Evolutionary conservation across 2,113 vertebrate genomes (phyloP).

Genomic region (Dolichotis patagonum): DNA sequence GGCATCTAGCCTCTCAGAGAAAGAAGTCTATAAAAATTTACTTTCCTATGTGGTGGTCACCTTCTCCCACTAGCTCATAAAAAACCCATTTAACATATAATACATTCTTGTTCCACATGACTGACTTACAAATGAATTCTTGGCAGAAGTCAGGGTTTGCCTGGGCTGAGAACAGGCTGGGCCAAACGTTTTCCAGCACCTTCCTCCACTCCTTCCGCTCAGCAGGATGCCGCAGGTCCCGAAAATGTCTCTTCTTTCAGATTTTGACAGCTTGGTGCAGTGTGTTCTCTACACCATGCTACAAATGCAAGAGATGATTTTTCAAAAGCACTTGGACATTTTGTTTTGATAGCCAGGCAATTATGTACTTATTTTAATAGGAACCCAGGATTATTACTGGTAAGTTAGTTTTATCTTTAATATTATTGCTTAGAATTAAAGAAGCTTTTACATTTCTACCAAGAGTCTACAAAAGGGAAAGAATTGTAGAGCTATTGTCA

Average conservation of each 20-base stretch:
- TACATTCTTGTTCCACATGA: conserved; percentile 37
- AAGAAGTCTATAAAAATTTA: conserved; percentile 52
- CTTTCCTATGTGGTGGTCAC: background rate
- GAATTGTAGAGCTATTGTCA: background rate
- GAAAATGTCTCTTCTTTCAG: background rate
- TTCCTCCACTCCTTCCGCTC: background rate
- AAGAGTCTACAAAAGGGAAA: conserved; percentile 42
- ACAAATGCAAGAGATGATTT: conserved; percentile 10
- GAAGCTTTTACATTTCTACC: background rate
- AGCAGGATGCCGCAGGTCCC: background rate
- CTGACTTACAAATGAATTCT: conserved; percentile 40
- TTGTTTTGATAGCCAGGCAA: conserved; percentile 46
- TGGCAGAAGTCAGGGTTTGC: conserved; percentile 51
- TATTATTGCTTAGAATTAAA: conserved; percentile 32
- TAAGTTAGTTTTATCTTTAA: conserved; percentile 51
- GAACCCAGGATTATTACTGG: conserved; percentile 43
- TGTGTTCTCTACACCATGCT: conserved; percentile 39
- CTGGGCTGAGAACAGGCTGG: background rate
- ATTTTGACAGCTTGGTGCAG: conserved; percentile 45
- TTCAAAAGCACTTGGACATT: background rate
- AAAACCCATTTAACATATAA: conserved; percentile 57
- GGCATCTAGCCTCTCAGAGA: background rate
- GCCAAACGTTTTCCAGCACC: background rate
- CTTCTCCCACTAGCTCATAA: conserved; percentile 58
- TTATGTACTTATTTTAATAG: conserved; percentile 55